phyloP scores from a whole-genome alignment of 2,888 invertebrate species.

The Dichetophora obliterata region DNA sequence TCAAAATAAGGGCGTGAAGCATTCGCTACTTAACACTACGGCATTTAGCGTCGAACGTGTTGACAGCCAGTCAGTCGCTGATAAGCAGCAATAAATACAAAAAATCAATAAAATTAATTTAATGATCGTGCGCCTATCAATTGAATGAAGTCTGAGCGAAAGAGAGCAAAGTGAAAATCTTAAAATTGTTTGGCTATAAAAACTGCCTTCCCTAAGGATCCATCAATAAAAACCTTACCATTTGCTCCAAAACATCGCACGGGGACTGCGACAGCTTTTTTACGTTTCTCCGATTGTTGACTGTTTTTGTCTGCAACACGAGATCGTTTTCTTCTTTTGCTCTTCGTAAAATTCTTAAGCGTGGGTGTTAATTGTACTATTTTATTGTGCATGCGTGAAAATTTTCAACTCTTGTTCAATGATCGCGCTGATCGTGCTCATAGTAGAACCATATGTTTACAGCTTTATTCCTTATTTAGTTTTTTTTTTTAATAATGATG shows the following conservation, averaged over 20 bases:
- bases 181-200: no score
- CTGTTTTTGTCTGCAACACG: background rate
- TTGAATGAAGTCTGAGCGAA: background rate
- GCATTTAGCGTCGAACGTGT: background rate
- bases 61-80: conserved; percentile 12
- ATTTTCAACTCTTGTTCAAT: background rate
- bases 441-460: background rate
- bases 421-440: background rate
- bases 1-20: background rate
- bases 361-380: conserved; percentile 21
- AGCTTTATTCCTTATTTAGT: background rate
- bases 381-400: background rate
- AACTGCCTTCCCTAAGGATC: background rate
- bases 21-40: background rate
- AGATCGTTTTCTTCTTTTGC: background rate
- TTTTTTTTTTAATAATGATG: background rate
- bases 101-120: conserved; percentile 37
- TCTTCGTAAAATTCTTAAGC: background rate
- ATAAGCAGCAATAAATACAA: conserved; percentile 23
- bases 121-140: conserved; percentile 24
- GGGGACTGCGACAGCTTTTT: background rate
- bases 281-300: background rate
- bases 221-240: background rate
- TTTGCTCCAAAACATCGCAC: background rate
- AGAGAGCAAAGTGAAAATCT: background rate